These are phyloP conservation scores for Petrophora chlorosata DNA, from an alignment of 2,888 invertebrate genomes.

Conservation along the genomic window DNA sequence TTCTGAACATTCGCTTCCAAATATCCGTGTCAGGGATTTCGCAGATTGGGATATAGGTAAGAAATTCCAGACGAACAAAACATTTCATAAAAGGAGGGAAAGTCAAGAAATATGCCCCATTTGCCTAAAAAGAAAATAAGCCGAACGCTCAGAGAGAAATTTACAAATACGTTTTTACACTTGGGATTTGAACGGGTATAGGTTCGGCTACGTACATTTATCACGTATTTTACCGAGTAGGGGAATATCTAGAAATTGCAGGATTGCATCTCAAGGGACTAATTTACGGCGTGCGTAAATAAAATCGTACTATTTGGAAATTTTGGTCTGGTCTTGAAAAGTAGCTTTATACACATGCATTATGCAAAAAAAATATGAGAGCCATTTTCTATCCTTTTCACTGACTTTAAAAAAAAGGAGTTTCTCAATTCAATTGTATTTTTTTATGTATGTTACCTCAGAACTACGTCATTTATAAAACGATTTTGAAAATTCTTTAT, in stretches of 20 bases:
- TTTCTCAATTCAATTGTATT: too few species aligned
- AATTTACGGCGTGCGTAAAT: slow-evolving; percentile 31
- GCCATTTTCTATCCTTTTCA: too few species aligned
- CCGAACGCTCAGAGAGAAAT: slow-evolving; percentile 26
- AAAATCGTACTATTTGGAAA: slow-evolving; percentile 9
- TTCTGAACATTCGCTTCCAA: slow-evolving; percentile 10
- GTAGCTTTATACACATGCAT: too few species aligned
- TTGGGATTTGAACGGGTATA: slow-evolving; percentile 33
- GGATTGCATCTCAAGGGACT: slow-evolving; percentile 34
- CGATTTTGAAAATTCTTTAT: too few species aligned
- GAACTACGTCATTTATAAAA: too few species aligned
- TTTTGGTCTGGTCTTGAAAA: too few species aligned
- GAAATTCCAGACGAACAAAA: slow-evolving; percentile 26
- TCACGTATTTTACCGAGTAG: slow-evolving; percentile 33
- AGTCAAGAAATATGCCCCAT: slow-evolving; percentile 33
- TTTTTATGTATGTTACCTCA: too few species aligned
- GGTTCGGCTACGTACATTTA: slow-evolving; percentile 33
- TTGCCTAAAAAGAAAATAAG: slow-evolving; percentile 39
- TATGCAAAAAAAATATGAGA: too few species aligned
- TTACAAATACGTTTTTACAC: slow-evolving; percentile 36
- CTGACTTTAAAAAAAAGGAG: too few species aligned
- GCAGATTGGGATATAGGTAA: slow-evolving; percentile 31
- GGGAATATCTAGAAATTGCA: slow-evolving; percentile 33
- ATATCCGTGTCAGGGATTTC: slow-evolving; percentile 28
- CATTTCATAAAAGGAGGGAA: slow-evolving; percentile 31